phyloP scores from a whole-genome alignment of 1,140 invertebrate species.

The Euwallacea similis region DNA sequence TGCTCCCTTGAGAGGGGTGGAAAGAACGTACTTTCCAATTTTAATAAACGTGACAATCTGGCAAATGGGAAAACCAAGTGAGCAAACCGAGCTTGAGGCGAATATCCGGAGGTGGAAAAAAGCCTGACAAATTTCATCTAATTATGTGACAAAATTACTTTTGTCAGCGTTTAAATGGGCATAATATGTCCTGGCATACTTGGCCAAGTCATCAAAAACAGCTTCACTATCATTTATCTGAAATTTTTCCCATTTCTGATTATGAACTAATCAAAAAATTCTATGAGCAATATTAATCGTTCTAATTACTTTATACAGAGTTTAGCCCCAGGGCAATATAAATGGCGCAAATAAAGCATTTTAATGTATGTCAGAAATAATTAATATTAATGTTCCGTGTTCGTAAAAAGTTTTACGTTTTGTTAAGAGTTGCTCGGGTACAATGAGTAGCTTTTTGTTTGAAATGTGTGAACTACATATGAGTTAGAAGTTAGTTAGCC shows the following conservation, averaged over 20 bases:
- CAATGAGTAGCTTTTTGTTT: conserved; percentile 9
- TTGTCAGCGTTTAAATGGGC: conserved; percentile 16
- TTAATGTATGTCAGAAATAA: conserved; percentile 21
- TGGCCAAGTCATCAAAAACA: too few species aligned
- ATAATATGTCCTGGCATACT: conserved; percentile 7
- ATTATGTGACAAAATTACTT: conserved; percentile 25
- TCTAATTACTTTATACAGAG: conserved; percentile 4
- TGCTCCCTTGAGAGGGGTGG: too few species aligned
- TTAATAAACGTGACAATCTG: conserved; percentile 3
- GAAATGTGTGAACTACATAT: conserved; percentile 8
- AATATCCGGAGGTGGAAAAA: conserved; percentile 12
- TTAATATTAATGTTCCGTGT: conserved; percentile 21
- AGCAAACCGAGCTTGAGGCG: conserved; percentile 14
- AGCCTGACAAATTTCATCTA: conserved; percentile 13
- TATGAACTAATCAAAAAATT: neutral
- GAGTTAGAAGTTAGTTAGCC: neutral
- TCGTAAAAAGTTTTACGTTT: conserved; percentile 23
- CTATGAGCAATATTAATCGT: neutral
- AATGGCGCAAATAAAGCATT: conserved; percentile 2
- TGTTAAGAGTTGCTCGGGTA: conserved; percentile 15
- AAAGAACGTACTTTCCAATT: too few species aligned
- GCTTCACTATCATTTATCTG: too few species aligned
- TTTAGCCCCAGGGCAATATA: conserved; percentile 1
- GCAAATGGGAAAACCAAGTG: conserved; percentile 8
- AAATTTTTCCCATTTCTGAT: neutral